Base-by-base conservation (phyloP, 2,113 vertebrate genomes). In the Nibea coibor region DNA sequence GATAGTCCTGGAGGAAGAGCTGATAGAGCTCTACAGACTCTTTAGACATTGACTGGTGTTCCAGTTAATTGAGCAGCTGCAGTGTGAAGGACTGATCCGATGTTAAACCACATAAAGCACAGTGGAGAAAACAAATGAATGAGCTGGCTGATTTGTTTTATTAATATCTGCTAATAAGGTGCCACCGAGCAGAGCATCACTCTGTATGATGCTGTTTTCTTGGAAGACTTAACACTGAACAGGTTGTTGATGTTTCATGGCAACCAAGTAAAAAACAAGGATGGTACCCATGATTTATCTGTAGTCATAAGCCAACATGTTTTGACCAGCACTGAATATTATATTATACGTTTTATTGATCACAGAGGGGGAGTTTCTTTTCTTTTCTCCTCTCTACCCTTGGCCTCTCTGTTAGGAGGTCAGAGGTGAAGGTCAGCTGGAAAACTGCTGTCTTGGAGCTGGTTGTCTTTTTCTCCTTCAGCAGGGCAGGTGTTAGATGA, bases 21-120 rank as follows among this genome's bases (percentile, higher is more conserved):
- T 31, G 43, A 26, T 20, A 58, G 28, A 7, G 50, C 10, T 39
- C 1, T 19, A 17, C 7, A 75, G 39, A 39, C 47, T 53, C 45
- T 51, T 47, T 17, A 45, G 47, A 56, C 20, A 14, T 5, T 12
- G 22, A 59, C 31, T 20, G 2, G 48, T 54, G 54, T 48, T 83
- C 8, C 47, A 66, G 65, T 45, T 53, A 59, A 66, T 47, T 1
- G 9, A 66, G 67, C 51, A 72, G 66, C 59, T 43, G 68, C 48
- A 26, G 54, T 19, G 5, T 5, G 3, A 61, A 72, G 53, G 68
- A 72, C 19, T 28, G n/a, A 42, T 5, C 39, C 43, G 17, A 58
- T 43, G 69, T 73, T 12, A 62, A 78, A 20, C 16, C n/a, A 10
- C 4, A 24, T 26, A 28, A 42, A 64, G 42, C 17, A 42, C 50